phyloP scores from a whole-genome alignment of 2,113 vertebrate genomes.

The Python bivittatus region DNA sequence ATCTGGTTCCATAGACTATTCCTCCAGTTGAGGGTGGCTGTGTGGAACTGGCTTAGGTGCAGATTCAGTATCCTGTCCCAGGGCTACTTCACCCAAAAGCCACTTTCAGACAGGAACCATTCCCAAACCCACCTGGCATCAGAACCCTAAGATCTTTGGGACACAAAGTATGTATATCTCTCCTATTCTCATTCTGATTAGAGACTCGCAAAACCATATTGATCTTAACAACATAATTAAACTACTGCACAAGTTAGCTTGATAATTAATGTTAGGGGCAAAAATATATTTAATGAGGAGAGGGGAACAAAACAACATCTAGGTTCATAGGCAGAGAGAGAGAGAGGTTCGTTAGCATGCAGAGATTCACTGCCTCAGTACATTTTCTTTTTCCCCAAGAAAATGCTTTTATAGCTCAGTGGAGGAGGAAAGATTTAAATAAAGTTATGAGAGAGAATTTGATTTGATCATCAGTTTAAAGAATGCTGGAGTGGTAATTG shows the following conservation, averaged over 20 bases:
- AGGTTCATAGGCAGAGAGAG: too few species aligned
- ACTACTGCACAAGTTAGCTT: background rate
- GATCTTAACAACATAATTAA: background rate
- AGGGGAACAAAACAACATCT: too few species aligned
- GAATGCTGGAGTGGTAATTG: slow-evolving; percentile 45
- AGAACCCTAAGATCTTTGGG: background rate
- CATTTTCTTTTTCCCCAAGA: slow-evolving; percentile 34
- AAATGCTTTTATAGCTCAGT: slow-evolving; percentile 38
- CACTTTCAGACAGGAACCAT: background rate
- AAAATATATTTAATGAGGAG: background rate
- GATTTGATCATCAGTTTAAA: slow-evolving; percentile 46
- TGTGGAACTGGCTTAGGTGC: background rate
- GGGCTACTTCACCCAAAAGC: background rate
- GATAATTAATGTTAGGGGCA: background rate
- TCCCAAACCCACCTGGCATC: too few species aligned
- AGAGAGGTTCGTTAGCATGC: slow-evolving; percentile 16
- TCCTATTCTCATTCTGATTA: background rate
- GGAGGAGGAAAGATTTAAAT: slow-evolving; percentile 45
- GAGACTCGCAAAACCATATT: background rate
- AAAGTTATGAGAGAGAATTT: slow-evolving; percentile 51
- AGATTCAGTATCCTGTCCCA: background rate
- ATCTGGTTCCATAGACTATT: background rate
- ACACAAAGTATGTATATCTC: background rate
- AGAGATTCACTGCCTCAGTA: background rate
- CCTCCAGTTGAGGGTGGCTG: background rate